phyloP scores from a whole-genome alignment of 1,140 invertebrate genomes.

The Ctenoplectra terminalis region DNA sequence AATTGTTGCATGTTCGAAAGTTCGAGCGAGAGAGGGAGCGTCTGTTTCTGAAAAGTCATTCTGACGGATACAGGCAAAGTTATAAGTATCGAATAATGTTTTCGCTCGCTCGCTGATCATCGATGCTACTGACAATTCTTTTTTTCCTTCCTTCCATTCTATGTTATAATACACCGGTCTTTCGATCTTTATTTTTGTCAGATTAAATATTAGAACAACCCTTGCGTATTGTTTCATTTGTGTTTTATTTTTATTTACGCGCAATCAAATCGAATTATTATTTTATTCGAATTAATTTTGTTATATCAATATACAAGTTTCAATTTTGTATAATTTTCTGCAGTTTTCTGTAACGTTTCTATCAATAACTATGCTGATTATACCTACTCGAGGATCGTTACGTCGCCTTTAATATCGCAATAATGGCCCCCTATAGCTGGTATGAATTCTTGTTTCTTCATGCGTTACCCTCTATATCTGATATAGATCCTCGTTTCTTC shows the following conservation, averaged over 20 bases:
- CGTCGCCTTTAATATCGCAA: constrained; percentile 3
- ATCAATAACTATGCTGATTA: not conserved
- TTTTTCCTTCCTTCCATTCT: too few species aligned
- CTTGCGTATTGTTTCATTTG: too few species aligned
- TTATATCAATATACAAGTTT: too few species aligned
- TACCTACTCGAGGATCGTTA: not conserved
- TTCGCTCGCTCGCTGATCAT: not conserved
- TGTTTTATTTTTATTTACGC: too few species aligned
- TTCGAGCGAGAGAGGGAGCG: not conserved
- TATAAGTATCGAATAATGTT: constrained; percentile 4
- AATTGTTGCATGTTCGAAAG: not conserved
- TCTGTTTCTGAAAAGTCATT: not conserved
- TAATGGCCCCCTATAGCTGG: not conserved
- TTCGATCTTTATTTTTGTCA: too few species aligned
- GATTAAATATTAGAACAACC: too few species aligned
- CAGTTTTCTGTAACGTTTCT: not conserved
- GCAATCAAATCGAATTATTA: too few species aligned
- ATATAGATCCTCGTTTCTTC: constrained; percentile 1
- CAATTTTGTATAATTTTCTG: too few species aligned
- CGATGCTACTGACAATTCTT: not conserved
- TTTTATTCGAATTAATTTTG: too few species aligned
- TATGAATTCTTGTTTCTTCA: constrained; percentile 9
- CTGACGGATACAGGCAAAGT: not conserved
- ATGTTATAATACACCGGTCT: too few species aligned
- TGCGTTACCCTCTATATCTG: not conserved